Evolutionary conservation across 2,888 invertebrate species (phyloP).

Genomic region (Lycia hirtaria): DNA sequence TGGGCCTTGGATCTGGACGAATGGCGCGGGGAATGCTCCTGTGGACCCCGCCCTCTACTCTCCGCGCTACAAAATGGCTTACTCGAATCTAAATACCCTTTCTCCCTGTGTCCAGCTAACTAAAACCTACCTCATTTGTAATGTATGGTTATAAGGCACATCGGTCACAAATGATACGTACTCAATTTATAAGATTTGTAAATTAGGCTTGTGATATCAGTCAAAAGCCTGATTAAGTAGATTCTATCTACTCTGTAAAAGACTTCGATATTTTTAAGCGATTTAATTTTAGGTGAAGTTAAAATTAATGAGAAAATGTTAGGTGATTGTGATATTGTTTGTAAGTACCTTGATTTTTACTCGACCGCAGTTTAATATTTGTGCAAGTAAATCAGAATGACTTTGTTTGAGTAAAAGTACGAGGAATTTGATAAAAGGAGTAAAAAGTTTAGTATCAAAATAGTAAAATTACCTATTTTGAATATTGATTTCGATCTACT

Average conservation of each 20-base stretch:
- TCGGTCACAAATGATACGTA: conserved; percentile 1
- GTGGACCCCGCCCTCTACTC: conserved; percentile 88
- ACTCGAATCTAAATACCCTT: conserved; percentile 63
- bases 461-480: not conserved
- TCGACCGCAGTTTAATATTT: conserved; percentile 45
- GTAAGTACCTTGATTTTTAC: conserved; percentile 60
- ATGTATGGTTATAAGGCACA: too few relatives aligned
- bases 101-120: conserved; percentile 50
- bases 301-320: conserved; percentile 17
- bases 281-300: conserved; percentile 21
- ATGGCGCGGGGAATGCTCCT: conserved; percentile 88
- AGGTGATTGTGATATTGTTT: conserved; percentile 43
- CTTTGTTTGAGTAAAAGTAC: conserved; percentile 59
- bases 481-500: not conserved
- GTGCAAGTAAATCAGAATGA: conserved; percentile 14
- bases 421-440: conserved; percentile 42
- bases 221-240: conserved; percentile 11
- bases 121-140: conserved; percentile 22
- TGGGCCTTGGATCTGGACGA: conserved; percentile 93
- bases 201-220: not conserved
- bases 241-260: conserved; percentile 15
- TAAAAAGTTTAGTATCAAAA: conserved; percentile 2
- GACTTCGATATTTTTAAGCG: conserved; percentile 35
- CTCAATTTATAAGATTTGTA: conserved; percentile 1
- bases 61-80: conserved; percentile 83